phyloP scores from a whole-genome alignment of 2,888 invertebrate genomes.

The Drosophila tanythrix region DNA sequence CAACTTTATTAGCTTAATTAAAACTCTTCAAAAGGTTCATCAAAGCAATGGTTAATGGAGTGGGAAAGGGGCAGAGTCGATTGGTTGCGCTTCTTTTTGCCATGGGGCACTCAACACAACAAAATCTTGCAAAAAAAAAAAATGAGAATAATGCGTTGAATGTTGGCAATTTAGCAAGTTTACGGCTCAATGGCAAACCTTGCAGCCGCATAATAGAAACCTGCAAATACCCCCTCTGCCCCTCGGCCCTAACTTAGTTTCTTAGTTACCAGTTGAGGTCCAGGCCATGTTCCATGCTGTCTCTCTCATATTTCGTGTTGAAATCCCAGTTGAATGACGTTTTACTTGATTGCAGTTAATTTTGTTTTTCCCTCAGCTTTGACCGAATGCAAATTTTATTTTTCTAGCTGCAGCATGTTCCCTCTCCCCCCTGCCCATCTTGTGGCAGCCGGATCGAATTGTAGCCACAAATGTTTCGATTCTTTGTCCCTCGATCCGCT shows the following conservation, averaged over 20 bases:
- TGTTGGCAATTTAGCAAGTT: conserved; percentile 78
- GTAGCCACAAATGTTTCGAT: conserved; percentile 67
- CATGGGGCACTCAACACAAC: conserved; percentile 13
- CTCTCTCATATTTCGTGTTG: conserved; percentile 25
- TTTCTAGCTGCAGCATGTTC: conserved; percentile 22
- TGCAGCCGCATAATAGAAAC: conserved; percentile 57
- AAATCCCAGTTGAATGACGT: conserved; percentile 70
- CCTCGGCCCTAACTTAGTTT: not conserved
- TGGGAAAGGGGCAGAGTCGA: conserved; percentile 38
- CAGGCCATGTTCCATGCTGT: conserved; percentile 19
- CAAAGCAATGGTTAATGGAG: conserved; percentile 38
- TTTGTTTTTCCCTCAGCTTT: conserved; percentile 53
- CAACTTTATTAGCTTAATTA: conserved; percentile 79
- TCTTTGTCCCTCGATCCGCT: conserved; percentile 50
- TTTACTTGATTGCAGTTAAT: conserved; percentile 82
- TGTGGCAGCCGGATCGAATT: conserved; percentile 45
- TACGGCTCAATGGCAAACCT: conserved; percentile 63
- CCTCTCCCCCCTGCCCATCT: conserved; percentile 12
- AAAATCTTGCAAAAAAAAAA: conserved; percentile 31
- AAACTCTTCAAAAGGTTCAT: conserved; percentile 78
- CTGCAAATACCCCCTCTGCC: conserved; percentile 20
- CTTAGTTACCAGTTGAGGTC: conserved; percentile 27
- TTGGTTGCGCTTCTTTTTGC: conserved; percentile 66
- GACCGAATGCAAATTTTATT: conserved; percentile 76
- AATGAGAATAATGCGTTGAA: conserved; percentile 70